These are phyloP conservation scores for Selenia dentaria DNA, from an alignment of 2,888 invertebrate genomes.

Conservation along the genomic window DNA sequence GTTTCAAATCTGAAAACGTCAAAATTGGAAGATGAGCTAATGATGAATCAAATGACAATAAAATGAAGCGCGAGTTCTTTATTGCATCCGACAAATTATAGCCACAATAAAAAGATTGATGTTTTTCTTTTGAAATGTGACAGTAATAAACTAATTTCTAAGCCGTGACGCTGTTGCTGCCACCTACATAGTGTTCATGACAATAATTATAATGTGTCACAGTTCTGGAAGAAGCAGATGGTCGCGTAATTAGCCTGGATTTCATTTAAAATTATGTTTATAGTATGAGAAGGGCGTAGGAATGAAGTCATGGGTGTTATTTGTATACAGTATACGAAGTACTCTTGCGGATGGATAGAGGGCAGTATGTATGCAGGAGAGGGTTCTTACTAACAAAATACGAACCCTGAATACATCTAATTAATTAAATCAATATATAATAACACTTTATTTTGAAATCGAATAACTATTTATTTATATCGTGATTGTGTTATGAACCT, in stretches of 20 bases:
- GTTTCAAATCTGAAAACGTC: too few species aligned
- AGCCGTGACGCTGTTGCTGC: slow-evolving; percentile 1
- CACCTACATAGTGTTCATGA: slow-evolving; percentile 10
- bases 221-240: slow-evolving; percentile 13
- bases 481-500: too few species aligned
- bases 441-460: too few species aligned
- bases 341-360: too few species aligned
- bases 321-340: too few species aligned
- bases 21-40: too few species aligned
- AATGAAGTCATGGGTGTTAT: slow-evolving; percentile 13
- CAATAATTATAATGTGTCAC: slow-evolving; percentile 14
- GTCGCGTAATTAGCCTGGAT: slow-evolving; percentile 19
- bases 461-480: too few species aligned
- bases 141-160: slow-evolving; percentile 17
- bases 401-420: too few species aligned
- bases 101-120: slow-evolving; percentile 16
- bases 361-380: too few species aligned
- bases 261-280: slow-evolving; percentile 15
- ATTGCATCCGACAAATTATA: slow-evolving; percentile 5
- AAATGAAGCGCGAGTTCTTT: background rate
- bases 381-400: too few species aligned
- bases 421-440: too few species aligned
- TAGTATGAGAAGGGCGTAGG: slow-evolving; percentile 9
- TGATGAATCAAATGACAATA: background rate
- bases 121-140: slow-evolving; percentile 15